Percentiles rank a stretch among this genome's conserved stretches.
Evolutionary conservation across 2,888 invertebrate genomes (phyloP).

Genomic region (Fissipunctia ypsillon): DNA sequence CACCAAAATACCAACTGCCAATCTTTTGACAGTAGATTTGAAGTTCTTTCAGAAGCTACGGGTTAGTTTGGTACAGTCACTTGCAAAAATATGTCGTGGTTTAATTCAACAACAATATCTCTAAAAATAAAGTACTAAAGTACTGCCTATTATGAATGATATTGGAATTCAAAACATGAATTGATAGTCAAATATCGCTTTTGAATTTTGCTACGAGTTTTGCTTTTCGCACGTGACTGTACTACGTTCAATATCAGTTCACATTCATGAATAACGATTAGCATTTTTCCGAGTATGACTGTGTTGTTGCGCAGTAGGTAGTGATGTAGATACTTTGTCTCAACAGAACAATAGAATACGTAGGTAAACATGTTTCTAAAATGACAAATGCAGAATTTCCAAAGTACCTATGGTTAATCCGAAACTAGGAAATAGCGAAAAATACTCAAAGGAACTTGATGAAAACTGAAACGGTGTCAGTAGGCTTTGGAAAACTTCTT

Average conservation of each 20-base stretch:
- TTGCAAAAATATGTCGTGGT: not conserved
- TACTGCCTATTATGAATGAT: too few relatives aligned
- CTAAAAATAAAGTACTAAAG: too few relatives aligned
- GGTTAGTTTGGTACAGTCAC: not conserved
- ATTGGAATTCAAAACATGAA: not conserved
- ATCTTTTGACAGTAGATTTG: not conserved
- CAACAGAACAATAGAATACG: constrained; percentile 21
- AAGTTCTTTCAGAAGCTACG: not conserved
- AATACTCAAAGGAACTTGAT: not conserved
- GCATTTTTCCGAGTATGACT: constrained; percentile 22
- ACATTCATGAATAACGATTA: constrained; percentile 23
- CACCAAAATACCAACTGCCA: not conserved
- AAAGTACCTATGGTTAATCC: too few relatives aligned
- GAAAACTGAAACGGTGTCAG: not conserved
- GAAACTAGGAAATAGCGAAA: not conserved
- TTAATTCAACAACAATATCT: not conserved
- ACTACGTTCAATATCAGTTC: not conserved
- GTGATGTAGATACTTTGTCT: constrained; percentile 22
- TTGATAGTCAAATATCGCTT: not conserved
- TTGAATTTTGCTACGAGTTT: not conserved
- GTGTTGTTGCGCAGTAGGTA: not conserved
- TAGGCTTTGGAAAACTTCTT: not conserved
- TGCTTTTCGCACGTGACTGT: constrained; percentile 10
- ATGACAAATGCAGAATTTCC: not conserved
- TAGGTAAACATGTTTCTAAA: constrained; percentile 6